Base-by-base conservation (phyloP, 2,113 vertebrate genomes). In the Solenodon paradoxus region DNA sequence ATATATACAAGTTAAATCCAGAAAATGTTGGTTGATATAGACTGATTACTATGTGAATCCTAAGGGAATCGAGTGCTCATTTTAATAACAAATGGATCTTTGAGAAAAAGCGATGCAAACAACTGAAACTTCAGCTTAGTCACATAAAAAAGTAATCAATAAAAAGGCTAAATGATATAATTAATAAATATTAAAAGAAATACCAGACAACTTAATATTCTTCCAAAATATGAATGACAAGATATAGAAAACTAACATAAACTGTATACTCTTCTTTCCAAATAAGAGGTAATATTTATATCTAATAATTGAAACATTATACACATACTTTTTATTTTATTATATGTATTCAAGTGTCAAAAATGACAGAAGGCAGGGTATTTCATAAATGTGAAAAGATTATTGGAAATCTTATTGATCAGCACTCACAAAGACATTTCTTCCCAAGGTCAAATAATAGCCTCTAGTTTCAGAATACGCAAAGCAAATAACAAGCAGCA, bases 391-490 rank as follows among this genome's bases (percentile, higher is more conserved):
- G 13, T 40, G 68, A 94, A 97, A 95, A 94, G 9, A 57, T 94
- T 95, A 95, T 17, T 35, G 92, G 26, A 78, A 97, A 11, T 80
- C 22, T 64, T 78, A 81, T 47, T 96, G 78, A 91, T 74, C 38
- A 51, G 19, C 53, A n/a, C 35, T 51, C 94, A 51, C 69, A 84
- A 82, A 96, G 78, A 40, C 30, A 95, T 93, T 95, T 88, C 55
- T 40, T 91, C 45, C 92, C 84, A 97, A 96, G 86, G 47, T 95
- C 88, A 93, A 68, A 53, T 88, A 15, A 92, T 96, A 94, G 95
- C 53, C 19, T 95, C 53, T 35, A 69, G 53, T 92, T 88, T 96
- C 28, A 93, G 38, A 79, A 55, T 69, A 75, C 55, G 90, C 24
- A 2, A 0, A 71, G 12, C 87, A 95, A 96, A 86, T 26, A 97